A percentile compares a stretch with the other conserved stretches of the same genome.
phyloP scores from a whole-genome alignment of 2,888 invertebrate genomes.

The Notodonta dromedarius region DNA sequence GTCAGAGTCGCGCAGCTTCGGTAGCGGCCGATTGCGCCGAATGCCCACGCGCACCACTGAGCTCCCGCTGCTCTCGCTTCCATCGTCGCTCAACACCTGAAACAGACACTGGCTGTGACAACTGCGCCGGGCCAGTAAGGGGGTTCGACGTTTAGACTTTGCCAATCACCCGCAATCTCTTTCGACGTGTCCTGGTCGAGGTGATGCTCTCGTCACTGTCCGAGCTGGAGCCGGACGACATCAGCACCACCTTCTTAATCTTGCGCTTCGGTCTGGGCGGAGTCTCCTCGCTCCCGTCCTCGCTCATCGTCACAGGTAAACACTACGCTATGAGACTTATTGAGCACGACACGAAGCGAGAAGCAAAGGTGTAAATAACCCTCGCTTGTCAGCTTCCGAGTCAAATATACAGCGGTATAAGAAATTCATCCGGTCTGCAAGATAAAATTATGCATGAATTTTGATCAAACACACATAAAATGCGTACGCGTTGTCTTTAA shows the following conservation, averaged over 20 bases:
- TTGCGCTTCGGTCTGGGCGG: slow-evolving; percentile 65
- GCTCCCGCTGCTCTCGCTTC: slow-evolving; percentile 73
- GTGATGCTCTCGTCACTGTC: slow-evolving; percentile 77
- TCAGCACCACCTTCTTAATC: slow-evolving; percentile 64
- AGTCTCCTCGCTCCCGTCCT: slow-evolving; percentile 68
- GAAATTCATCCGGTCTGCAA: slow-evolving; percentile 59
- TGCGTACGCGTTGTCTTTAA: slow-evolving; percentile 51
- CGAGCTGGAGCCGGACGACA: slow-evolving; percentile 67
- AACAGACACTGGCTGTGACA: slow-evolving; percentile 32
- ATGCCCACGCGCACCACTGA: slow-evolving; percentile 54
- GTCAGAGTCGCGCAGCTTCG: slow-evolving; percentile 66
- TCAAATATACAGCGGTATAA: slow-evolving; percentile 49
- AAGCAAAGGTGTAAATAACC: slow-evolving; percentile 77
- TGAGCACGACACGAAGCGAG: slow-evolving; percentile 72
- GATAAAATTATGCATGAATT: slow-evolving; percentile 47
- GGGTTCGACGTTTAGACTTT: slow-evolving; percentile 13
- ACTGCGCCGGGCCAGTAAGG: slow-evolving; percentile 1
- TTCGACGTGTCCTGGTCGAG: slow-evolving; percentile 67
- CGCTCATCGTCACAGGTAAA: slow-evolving; percentile 67
- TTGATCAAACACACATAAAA: slow-evolving; percentile 44
- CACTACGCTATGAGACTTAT: slow-evolving; percentile 53
- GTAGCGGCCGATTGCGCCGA: slow-evolving; percentile 64
- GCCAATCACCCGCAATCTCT: slow-evolving; percentile 73
- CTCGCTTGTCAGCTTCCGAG: slow-evolving; percentile 53
- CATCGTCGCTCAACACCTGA: slow-evolving; percentile 83